Conservation (phyloP, 1,140 invertebrate species). For the Adoxophyes honmai region DNA sequence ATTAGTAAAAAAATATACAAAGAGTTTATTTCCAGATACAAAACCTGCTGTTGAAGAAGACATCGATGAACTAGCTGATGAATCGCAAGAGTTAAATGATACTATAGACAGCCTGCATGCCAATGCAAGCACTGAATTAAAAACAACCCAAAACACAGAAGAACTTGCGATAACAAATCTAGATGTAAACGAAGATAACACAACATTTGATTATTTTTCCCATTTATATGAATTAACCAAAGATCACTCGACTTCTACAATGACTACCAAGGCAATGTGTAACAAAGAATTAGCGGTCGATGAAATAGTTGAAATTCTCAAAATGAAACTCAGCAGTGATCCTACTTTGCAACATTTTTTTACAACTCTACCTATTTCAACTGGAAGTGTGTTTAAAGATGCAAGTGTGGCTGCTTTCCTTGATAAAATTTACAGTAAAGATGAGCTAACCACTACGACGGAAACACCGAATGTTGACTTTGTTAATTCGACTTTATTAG, state of each 20-base stretch:
- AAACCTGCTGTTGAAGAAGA: not conserved
- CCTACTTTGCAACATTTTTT: slow-evolving; percentile 49
- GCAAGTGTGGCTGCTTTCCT: slow-evolving; percentile 52
- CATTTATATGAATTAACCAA: slow-evolving; percentile 40
- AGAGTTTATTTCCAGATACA: not conserved
- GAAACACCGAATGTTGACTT: slow-evolving; percentile 38
- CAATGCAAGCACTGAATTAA: not conserved
- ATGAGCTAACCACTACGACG: slow-evolving; percentile 33
- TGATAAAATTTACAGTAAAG: slow-evolving; percentile 53
- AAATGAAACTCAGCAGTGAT: slow-evolving; percentile 54
- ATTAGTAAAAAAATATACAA: not conserved
- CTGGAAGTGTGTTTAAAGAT: slow-evolving; percentile 41
- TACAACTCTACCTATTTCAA: slow-evolving; percentile 22
- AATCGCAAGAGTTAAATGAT: not conserved
- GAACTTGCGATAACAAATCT: not conserved
- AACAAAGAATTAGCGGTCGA: slow-evolving; percentile 58
- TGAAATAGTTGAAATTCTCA: slow-evolving; percentile 57
- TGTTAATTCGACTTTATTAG: slow-evolving; percentile 60
- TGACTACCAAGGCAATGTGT: slow-evolving; percentile 22
- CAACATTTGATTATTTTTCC: slow-evolving; percentile 47
- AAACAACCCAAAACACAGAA: slow-evolving; percentile 4
- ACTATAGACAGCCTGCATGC: too few species aligned
- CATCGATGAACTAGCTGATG: not conserved
- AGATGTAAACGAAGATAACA: slow-evolving; percentile 22
- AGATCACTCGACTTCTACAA: slow-evolving; percentile 20